Percentiles rank a stretch among this genome's conserved stretches.
These are phyloP conservation scores for Misgurnus mizolepis DNA, from an alignment of 2,113 vertebrate species.

Conservation along the genomic window DNA sequence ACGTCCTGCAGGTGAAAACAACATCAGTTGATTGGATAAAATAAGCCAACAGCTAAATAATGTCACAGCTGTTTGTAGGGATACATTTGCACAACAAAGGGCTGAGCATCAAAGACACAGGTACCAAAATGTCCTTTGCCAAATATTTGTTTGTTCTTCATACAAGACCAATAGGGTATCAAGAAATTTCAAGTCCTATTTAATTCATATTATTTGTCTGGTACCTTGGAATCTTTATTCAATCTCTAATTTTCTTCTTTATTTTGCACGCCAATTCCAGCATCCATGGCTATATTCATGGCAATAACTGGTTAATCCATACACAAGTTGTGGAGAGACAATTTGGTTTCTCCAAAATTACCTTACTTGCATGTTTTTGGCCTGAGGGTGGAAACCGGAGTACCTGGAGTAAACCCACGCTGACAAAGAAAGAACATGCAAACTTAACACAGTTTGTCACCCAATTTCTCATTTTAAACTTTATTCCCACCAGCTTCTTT, in stretches of 20 bases:
- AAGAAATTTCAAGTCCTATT: background rate
- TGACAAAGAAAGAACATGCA: too few relatives aligned
- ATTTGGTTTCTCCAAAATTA: too few relatives aligned
- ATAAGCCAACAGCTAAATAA: slow-evolving; percentile 11
- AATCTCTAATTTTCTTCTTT: background rate
- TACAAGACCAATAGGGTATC: background rate
- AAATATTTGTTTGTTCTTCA: background rate
- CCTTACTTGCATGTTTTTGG: too few relatives aligned
- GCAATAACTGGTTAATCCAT: too few relatives aligned
- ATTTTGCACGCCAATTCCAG: too few relatives aligned
- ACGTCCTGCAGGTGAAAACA: slow-evolving; percentile 8
- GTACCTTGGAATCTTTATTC: background rate
- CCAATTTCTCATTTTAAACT: background rate
- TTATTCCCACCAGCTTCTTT: background rate
- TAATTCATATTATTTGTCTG: background rate
- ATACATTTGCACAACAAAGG: background rate
- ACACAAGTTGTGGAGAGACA: too few relatives aligned
- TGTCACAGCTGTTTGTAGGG: slow-evolving; percentile 6
- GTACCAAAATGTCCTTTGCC: background rate
- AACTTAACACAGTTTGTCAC: too few relatives aligned
- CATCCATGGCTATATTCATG: too few relatives aligned
- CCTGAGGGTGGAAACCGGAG: too few relatives aligned
- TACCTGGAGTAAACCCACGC: too few relatives aligned
- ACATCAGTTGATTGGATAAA: slow-evolving; percentile 3
- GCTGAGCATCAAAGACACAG: background rate